phyloP scores from a whole-genome alignment of 2,113 vertebrate genomes.

The Ctenodactylus gundi region DNA sequence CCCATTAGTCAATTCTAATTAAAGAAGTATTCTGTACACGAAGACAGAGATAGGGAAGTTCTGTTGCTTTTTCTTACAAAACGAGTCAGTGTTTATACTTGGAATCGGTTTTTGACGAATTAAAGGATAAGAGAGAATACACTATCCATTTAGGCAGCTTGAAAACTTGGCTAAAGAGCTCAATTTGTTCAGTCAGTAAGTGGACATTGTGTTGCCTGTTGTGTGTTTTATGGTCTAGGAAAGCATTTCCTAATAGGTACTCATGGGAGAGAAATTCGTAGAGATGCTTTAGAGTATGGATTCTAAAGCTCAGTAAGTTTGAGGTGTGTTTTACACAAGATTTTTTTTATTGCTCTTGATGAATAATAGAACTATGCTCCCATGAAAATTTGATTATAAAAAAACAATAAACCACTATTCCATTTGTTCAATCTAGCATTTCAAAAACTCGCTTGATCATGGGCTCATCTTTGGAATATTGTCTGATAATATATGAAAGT shows the following conservation, averaged over 20 bases:
- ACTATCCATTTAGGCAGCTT: not conserved
- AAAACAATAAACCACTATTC: not conserved
- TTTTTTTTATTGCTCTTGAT: not conserved
- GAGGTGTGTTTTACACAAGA: not conserved
- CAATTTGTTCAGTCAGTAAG: not conserved
- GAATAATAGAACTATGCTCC: not conserved
- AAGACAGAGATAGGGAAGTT: not conserved
- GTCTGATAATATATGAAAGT: not conserved
- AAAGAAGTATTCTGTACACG: constrained; percentile 5
- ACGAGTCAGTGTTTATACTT: constrained; percentile 48
- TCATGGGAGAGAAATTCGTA: constrained; percentile 11
- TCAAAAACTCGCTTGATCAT: not conserved
- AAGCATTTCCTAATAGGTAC: constrained; percentile 22
- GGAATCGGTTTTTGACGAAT: constrained; percentile 23
- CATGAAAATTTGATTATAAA: not conserved
- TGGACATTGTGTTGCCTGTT: not conserved
- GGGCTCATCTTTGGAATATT: not conserved
- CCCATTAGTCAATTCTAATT: constrained; percentile 44
- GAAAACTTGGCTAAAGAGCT: not conserved
- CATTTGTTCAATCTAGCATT: not conserved
- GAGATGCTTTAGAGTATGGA: constrained; percentile 6
- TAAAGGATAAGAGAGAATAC: not conserved
- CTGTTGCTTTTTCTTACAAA: constrained; percentile 39
- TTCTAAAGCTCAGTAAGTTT: not conserved
- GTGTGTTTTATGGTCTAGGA: not conserved